Conservation (phyloP, 2,888 invertebrate species). For the Macrophya annulata region DNA sequence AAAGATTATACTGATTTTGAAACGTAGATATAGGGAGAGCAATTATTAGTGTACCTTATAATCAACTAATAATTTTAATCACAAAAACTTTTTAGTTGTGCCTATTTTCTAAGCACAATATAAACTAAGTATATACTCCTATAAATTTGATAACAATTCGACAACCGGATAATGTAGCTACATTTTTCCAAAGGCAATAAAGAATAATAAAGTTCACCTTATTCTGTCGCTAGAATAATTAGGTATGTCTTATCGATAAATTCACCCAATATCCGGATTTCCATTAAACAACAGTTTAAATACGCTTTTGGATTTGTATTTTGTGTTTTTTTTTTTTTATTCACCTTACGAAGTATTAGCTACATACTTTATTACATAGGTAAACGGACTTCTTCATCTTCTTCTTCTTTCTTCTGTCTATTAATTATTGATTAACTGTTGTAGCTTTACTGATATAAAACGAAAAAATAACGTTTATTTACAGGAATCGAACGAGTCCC, state of each 20-base stretch:
- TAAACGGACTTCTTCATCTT: conserved; percentile 68
- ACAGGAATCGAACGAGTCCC: conserved; percentile 76
- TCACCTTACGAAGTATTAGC: conserved; percentile 76
- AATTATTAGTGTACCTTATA: neutral
- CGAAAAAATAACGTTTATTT: conserved; percentile 75
- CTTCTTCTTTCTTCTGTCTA: neutral
- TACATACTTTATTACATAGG: conserved; percentile 76
- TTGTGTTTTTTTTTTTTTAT: conserved; percentile 69
- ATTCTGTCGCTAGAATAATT: neutral
- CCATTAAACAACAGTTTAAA: conserved; percentile 38
- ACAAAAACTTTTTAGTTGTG: neutral
- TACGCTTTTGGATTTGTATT: conserved; percentile 49
- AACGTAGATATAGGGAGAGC: neutral
- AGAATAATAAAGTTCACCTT: conserved; percentile 28
- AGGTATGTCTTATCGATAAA: neutral
- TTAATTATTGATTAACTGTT: conserved; percentile 61
- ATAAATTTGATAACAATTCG: conserved; percentile 45
- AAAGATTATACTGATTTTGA: neutral
- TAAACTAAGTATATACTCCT: conserved; percentile 16
- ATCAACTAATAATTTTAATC: conserved; percentile 5
- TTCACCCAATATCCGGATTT: neutral
- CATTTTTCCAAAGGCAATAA: neutral
- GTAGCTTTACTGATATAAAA: conserved; percentile 67
- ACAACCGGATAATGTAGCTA: neutral
- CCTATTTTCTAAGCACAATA: neutral